Base-by-base conservation (phyloP, 2,888 invertebrate genomes). In the Allophyes oxyacanthae region DNA sequence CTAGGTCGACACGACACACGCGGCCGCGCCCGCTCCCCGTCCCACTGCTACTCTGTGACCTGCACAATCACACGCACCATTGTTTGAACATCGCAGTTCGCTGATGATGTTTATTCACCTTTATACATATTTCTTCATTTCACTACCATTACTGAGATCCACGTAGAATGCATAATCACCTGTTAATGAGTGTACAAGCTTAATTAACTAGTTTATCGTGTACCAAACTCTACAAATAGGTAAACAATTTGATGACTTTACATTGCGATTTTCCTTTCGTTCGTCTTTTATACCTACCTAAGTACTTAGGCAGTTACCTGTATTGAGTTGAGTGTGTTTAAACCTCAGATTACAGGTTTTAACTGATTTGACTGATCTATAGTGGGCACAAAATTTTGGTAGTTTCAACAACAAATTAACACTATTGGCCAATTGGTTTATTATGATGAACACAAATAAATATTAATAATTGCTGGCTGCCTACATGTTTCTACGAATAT, bases 81-180 rank as follows among this genome's bases (percentile, higher is more conserved):
- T 92, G 86, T 92, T 92, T 92, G 90, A 81, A 84, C 88, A 83
- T 83, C 83, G 84, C 78, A 82, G 51, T 57, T 77, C 85, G 79
- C 86, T 92, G 92, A 93, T 92, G 87, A 92, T 91, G 91, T 93
- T 90, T 92, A 84, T 84, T 78, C 85, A 81, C 83, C 82, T 86
- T 87, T 86, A 84, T 85, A 82, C 83, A 82, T 83, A 83, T 83
- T 81, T 81, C 78, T 81, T 77, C 72, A 77, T 82, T 79, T 81
- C 42, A 42, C 9, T 59, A 48, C 51, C 53, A 71, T 76, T 49
- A 68, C 41, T 54, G 65, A 60, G 51, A 71, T 61, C 38, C 53
- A 50, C 40, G 46, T 64, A 62, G 73, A 64, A 70, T 70, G 49
- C 38, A 33, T 57, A 75, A 76, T 73, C 45, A 63, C 15, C 34